A percentile compares a stretch with the other conserved stretches of the same genome.
These are phyloP conservation scores for Calycopis cecrops DNA, from an alignment of 1,140 invertebrate species.

Conservation along the genomic window DNA sequence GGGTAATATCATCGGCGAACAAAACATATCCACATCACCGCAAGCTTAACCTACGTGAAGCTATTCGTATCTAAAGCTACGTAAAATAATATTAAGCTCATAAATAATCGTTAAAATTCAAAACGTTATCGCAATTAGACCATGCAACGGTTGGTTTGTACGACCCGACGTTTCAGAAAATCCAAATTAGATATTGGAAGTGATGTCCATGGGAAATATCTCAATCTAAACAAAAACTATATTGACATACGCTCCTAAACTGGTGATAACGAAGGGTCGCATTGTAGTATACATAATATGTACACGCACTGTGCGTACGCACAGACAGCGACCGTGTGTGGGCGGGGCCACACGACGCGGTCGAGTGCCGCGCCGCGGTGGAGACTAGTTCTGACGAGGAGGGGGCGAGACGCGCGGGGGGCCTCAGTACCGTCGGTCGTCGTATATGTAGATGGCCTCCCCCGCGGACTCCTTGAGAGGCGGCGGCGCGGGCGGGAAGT, in stretches of 20 bases:
- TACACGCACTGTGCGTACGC: too few relatives aligned
- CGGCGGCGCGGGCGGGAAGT: constrained; percentile 77
- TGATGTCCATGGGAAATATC: too few relatives aligned
- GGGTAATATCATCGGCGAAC: constrained; percentile 38
- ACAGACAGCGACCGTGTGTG: too few relatives aligned
- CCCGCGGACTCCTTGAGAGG: constrained; percentile 80
- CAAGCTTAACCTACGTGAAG: constrained; percentile 49
- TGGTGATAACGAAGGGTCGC: too few relatives aligned
- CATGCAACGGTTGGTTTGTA: too few relatives aligned
- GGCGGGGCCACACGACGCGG: background rate
- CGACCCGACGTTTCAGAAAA: too few relatives aligned
- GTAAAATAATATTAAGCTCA: constrained; percentile 51
- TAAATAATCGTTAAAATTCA: constrained; percentile 37
- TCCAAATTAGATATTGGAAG: too few relatives aligned
- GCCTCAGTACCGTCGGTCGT: constrained; percentile 59
- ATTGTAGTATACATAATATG: too few relatives aligned
- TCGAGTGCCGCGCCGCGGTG: background rate
- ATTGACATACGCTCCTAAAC: too few relatives aligned
- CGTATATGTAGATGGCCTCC: constrained; percentile 76
- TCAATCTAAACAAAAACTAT: too few relatives aligned
- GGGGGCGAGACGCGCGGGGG: background rate
- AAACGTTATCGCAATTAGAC: constrained; percentile 6
- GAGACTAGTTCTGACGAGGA: background rate
- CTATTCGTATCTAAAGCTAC: constrained; percentile 44
- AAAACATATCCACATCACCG: constrained; percentile 54